A percentile compares a stretch with the other conserved stretches of the same genome.
These are phyloP conservation scores for Dicrurus megarhynchus DNA, from an alignment of 2,113 vertebrate genomes.

Conservation along the genomic window DNA sequence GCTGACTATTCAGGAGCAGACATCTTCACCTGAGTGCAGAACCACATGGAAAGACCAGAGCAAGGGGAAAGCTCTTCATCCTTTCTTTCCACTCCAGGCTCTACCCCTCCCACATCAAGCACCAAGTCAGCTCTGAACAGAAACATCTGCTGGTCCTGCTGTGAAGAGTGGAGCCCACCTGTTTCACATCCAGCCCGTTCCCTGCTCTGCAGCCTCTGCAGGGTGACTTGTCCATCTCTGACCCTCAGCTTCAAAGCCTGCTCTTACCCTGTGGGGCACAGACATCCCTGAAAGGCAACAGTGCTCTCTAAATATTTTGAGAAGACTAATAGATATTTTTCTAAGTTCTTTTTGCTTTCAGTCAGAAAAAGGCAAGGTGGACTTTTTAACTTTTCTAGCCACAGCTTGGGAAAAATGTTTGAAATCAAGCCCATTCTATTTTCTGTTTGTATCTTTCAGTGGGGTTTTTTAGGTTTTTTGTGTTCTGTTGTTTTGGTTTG, in stretches of 20 bases:
- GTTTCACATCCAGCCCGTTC: rapidly evolving
- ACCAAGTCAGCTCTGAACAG: background rate
- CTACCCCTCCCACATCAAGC: background rate
- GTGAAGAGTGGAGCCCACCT: rapidly evolving
- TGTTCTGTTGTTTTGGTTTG: too few relatives aligned
- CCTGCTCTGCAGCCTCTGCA: background rate
- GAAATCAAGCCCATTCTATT: background rate
- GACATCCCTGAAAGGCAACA: background rate
- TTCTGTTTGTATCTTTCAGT: background rate
- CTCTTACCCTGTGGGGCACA: background rate
- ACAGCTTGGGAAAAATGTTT: background rate
- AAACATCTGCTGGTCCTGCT: background rate
- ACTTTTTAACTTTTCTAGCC: background rate
- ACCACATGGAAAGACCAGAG: background rate
- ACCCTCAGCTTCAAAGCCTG: background rate
- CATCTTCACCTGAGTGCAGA: background rate
- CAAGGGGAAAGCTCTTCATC: background rate
- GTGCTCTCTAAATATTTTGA: background rate
- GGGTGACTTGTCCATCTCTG: background rate
- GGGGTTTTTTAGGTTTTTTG: too few relatives aligned
- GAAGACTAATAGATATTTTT: background rate
- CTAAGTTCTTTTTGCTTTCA: background rate
- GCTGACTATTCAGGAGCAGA: background rate
- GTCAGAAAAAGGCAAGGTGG: rapidly evolving
- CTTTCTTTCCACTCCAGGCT: background rate